Conservation (phyloP, 2,113 vertebrate genomes). For the Otolemur garnettii region DNA sequence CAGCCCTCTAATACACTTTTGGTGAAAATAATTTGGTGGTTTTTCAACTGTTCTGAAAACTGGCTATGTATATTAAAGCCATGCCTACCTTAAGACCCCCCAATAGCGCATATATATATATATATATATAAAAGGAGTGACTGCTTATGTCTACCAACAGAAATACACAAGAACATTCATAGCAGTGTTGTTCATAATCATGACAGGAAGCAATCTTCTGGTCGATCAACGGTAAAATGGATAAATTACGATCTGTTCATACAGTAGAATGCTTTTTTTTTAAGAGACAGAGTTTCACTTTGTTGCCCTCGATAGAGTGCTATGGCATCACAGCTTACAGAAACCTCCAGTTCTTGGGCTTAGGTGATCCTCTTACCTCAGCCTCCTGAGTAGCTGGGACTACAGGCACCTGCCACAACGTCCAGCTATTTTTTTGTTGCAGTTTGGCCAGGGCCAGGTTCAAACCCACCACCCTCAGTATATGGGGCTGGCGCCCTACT, state of each 20-base stretch:
- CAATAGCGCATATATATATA: not conserved
- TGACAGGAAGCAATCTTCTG: not conserved
- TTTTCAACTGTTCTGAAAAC: constrained; percentile 9
- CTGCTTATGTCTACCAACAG: not conserved
- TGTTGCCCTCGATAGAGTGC: too few species aligned
- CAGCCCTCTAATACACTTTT: not conserved
- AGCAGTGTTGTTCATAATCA: not conserved
- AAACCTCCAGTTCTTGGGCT: too few species aligned
- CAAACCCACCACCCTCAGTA: too few species aligned
- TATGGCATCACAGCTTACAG: too few species aligned
- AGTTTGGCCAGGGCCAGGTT: too few species aligned
- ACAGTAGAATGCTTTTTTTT: not conserved
- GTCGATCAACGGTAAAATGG: not conserved
- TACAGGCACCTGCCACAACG: too few species aligned
- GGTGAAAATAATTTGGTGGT: not conserved
- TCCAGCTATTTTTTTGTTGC: too few species aligned
- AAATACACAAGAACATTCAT: not conserved
- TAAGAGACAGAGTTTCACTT: too few species aligned
- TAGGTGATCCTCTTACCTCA: too few species aligned
- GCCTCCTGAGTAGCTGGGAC: too few species aligned
- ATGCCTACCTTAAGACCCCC: not conserved
- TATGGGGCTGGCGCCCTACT: too few species aligned
- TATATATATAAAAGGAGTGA: not conserved
- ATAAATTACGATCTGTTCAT: not conserved
- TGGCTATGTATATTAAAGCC: not conserved